A percentile compares a stretch with the other conserved stretches of the same genome.
Evolutionary conservation across 2,113 vertebrate genomes (phyloP).

Genomic region (Toxotes jaculatrix): DNA sequence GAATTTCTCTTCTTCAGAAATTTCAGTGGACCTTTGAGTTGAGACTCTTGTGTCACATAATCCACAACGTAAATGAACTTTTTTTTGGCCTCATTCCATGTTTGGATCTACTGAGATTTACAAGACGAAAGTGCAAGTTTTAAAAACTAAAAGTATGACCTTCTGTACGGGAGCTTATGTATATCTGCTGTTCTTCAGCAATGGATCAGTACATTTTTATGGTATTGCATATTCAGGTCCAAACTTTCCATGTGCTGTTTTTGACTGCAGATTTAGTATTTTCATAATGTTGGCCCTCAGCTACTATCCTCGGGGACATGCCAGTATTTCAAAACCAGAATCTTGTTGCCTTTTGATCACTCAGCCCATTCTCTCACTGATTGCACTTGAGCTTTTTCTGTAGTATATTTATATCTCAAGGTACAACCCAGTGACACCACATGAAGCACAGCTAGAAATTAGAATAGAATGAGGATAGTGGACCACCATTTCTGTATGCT

Average conservation of each 20-base stretch:
- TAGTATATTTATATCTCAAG: constrained; percentile 16
- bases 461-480: not conserved
- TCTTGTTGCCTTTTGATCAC: not conserved
- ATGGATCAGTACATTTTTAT: not conserved
- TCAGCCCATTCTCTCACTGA: not conserved
- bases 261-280: not conserved
- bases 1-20: too few species aligned
- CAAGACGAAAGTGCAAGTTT: not conserved
- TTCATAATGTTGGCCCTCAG: not conserved
- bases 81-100: not conserved
- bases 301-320: not conserved
- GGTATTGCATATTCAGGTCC: not conserved
- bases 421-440: constrained; percentile 32
- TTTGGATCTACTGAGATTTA: not conserved
- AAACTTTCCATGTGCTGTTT: not conserved
- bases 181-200: not conserved
- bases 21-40: too few species aligned
- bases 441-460: not conserved
- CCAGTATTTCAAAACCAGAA: not conserved
- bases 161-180: not conserved
- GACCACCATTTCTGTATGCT: constrained; percentile 31
- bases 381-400: not conserved
- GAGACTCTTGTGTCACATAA: too few species aligned
- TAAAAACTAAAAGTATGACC: not conserved
- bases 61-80: not conserved